These are phyloP conservation scores for Epinephelus fuscoguttatus DNA, from an alignment of 2,113 vertebrate genomes.

Conservation along the genomic window DNA sequence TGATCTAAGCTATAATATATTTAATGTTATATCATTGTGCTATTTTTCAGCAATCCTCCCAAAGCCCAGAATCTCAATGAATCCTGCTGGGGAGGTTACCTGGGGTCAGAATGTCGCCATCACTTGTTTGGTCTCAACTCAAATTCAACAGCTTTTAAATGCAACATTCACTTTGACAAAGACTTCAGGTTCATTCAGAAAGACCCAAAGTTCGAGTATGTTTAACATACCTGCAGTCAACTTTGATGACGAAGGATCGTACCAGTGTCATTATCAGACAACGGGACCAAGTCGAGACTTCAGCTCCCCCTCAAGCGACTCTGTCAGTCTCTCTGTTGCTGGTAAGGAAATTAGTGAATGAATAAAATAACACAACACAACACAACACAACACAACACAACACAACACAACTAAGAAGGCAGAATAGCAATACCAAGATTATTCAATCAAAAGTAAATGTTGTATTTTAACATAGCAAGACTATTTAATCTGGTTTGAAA, in stretches of 20 bases:
- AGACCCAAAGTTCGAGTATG: background rate
- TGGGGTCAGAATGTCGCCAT: too few species aligned
- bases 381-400: too few species aligned
- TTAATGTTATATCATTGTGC: too few species aligned
- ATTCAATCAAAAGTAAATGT: too few species aligned
- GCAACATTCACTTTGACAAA: background rate
- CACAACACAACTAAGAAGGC: background rate
- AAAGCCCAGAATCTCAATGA: too few species aligned
- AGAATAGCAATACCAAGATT: background rate
- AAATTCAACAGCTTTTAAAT: background rate
- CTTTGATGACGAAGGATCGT: background rate
- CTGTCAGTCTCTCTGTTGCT: background rate
- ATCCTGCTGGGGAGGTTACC: too few species aligned
- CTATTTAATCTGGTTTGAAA: too few species aligned
- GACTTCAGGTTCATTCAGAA: background rate
- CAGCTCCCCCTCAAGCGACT: background rate
- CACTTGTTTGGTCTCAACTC: too few species aligned
- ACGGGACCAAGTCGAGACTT: background rate
- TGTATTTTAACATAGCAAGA: too few species aligned
- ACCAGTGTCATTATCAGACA: background rate
- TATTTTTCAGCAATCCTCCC: too few species aligned
- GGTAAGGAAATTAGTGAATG: background rate
- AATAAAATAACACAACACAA: background rate
- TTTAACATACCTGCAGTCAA: background rate
- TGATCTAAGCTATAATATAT: too few species aligned